Evolutionary conservation across 2,888 invertebrate species (phyloP), one percentile per base, ranked within the genome.

Genomic region (Anticlea derivata): DNA sequence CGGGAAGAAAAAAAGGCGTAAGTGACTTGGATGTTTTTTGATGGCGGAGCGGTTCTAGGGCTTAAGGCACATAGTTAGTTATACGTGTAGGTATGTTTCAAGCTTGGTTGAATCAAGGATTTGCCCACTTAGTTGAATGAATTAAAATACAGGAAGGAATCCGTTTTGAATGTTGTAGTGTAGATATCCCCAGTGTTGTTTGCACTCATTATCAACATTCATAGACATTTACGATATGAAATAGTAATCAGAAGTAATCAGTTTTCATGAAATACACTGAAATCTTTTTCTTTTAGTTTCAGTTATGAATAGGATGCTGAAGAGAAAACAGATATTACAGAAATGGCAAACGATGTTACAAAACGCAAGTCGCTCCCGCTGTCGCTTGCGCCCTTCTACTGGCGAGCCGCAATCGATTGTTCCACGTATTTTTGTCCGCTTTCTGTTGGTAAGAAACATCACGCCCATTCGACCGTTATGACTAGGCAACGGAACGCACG

Each of bases 381-480:
- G 60, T 52, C 74, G 77, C 81, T 83, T 90, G 83, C 78, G 81
- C 70, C 79, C 54, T 83, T 88, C 60, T 69, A 51, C 65, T 65
- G 53, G 71, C 64, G 63, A 66, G 73, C 68, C 63, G 63, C 71
- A 78, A 84, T 84, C 88, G 88, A 89, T 90, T 90, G 89, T 89
- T 83, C 86, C 83, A 80, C 83, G 88, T 87, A 89, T 89, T 89
- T 90, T 89, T 90, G 88, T 87, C 85, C 83, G 85, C 84, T 83
- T 83, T 82, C 84, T 81, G 84, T 86, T 84, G 86, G 89, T 88
- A 90, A 90, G 89, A 89, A 89, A 86, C 86, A 88, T 88, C 88
- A 89, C 90, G 90, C 90, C 90, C 90, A 90, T 89, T 90, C 88
- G 90, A 90, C 89, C 90, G 90, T 90, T 88, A 89, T 89, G 89